These are phyloP conservation scores for Prietella phreatophila DNA, from an alignment of 2,113 vertebrate species.

Conservation along the genomic window DNA sequence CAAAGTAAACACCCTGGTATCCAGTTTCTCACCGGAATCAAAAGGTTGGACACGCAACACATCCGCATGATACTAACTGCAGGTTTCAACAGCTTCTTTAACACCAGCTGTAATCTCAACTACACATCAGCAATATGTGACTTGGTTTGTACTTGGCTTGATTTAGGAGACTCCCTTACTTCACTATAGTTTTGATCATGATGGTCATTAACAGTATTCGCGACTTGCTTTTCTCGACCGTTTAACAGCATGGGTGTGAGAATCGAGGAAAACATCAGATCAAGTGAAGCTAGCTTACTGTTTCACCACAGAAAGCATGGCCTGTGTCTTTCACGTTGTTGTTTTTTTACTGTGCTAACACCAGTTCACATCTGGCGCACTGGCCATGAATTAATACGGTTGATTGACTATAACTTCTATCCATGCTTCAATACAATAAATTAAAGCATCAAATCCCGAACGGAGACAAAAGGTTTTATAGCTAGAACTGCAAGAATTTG, in stretches of 20 bases:
- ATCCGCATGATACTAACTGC: neutral
- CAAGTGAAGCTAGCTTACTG: neutral
- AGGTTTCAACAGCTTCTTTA: neutral
- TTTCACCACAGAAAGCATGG: neutral
- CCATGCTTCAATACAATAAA: neutral
- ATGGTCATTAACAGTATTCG: neutral
- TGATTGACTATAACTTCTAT: neutral
- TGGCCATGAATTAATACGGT: neutral
- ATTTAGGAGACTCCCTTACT: neutral
- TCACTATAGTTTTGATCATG: neutral
- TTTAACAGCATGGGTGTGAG: neutral
- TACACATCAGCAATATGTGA: neutral
- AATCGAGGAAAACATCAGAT: neutral
- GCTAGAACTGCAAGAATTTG: neutral
- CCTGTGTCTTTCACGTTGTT: neutral
- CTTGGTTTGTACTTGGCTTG: neutral
- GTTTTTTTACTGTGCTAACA: neutral
- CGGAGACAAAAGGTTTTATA: neutral
- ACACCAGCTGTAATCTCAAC: conserved; percentile 1
- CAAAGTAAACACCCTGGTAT: conserved; percentile 56
- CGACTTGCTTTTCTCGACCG: neutral
- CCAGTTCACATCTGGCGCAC: neutral
- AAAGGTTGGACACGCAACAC: conserved; percentile 18
- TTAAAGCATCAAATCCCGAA: neutral
- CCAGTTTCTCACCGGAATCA: conserved; percentile 40